Evolutionary conservation across 2,888 invertebrate genomes (phyloP), one percentile per base, ranked within the genome.

Genomic region (Erebia epiphron): DNA sequence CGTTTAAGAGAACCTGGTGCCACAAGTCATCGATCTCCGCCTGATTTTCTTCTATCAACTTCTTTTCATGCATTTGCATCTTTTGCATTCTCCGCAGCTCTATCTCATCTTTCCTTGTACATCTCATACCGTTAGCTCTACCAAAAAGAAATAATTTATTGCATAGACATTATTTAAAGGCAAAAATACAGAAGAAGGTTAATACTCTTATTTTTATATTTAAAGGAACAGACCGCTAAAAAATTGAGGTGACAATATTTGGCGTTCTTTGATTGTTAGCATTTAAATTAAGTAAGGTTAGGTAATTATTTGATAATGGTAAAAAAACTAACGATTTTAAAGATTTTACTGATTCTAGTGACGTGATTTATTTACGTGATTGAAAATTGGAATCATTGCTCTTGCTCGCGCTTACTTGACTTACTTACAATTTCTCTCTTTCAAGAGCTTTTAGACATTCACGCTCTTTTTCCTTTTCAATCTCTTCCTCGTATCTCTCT

Each of bases 401-500:
- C 2, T 46, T 46, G 46, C 46, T 26, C 26, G 26, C 26, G 26
- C 26, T 26, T 26, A 26, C 46, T 46, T 46, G 14, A 43, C 11
- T 8, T 62, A 79, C 88, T 85, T 73, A 92, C 92, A 92, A 87
- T 82, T 89, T 89, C 67, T 92, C 89, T 62, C 89, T 87, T 75
- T 91, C 91, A 68, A 92, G 81, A 26, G 91, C 91, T 71, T 85
- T 91, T 66, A 88, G 82, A 76, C 91, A 92, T 58, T 86, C 86
- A 66, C 82, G 82, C n/a, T 86, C 75, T 73, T 87, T 91, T 71
- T 90, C 86, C 50, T 78, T 83, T 71, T 91, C 89, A 68, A 92
- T 80, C 16, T 86, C 86, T 70, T 88, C 83, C 67, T 85, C 76
- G 64, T 86, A 87, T 10, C 78, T 80, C 18, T 79, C 78, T 8